Evolutionary conservation across 1,140 invertebrate genomes (phyloP).

Genomic region (Caenorhabditis latens): DNA sequence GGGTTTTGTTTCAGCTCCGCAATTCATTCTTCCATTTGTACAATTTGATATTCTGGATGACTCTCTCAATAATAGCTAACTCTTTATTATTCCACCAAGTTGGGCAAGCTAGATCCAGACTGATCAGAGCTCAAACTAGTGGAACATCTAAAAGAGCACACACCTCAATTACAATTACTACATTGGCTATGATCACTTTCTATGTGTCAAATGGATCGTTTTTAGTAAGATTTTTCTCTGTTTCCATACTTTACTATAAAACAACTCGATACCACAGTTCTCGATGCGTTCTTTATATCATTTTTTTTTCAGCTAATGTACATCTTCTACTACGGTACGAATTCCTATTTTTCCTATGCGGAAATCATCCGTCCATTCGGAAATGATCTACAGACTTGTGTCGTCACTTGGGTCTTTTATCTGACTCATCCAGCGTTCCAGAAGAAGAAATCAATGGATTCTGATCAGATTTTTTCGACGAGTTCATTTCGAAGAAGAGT

Average conservation of each 20-base stretch:
- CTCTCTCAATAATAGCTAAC: neutral
- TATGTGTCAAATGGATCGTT: conserved; percentile 18
- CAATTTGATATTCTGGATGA: conserved; percentile 32
- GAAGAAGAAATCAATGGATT: neutral
- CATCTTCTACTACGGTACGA: conserved; percentile 13
- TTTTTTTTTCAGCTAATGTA: neutral
- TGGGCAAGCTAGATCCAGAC: neutral
- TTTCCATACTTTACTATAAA: neutral
- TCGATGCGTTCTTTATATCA: neutral
- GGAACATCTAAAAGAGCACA: neutral
- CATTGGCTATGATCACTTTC: neutral
- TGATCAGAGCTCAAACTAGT: neutral
- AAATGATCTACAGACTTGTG: conserved; percentile 21
- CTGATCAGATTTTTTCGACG: neutral
- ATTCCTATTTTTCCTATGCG: neutral
- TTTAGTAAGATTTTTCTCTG: neutral
- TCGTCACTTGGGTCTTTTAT: conserved; percentile 25
- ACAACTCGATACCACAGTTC: neutral
- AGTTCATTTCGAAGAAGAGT: neutral
- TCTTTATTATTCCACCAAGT: neutral
- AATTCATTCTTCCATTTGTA: conserved; percentile 4
- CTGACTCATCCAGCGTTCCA: neutral
- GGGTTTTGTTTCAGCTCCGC: neutral
- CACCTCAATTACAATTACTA: neutral
- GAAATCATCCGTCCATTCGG: conserved; percentile 11